Percentiles rank a stretch among this genome's conserved stretches.
These are phyloP conservation scores for Budorcas taxicolor DNA, from an alignment of 2,113 vertebrate species.

Conservation along the genomic window DNA sequence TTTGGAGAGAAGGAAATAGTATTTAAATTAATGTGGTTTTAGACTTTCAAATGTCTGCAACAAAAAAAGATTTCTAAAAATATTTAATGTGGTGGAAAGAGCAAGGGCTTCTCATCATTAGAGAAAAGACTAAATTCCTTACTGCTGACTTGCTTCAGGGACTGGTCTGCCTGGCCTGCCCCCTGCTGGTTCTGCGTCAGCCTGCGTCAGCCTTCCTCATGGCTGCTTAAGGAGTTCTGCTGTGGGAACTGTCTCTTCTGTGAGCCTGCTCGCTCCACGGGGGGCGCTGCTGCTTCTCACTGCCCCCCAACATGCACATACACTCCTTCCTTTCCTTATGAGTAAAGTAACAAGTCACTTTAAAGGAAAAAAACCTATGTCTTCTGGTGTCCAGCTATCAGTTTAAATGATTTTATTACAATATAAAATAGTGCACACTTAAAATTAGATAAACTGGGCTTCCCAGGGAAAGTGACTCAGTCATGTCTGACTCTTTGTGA, in stretches of 20 bases:
- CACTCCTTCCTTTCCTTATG: not conserved
- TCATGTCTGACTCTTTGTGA: not conserved
- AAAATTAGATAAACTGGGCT: not conserved
- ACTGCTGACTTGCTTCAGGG: not conserved
- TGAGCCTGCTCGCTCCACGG: not conserved
- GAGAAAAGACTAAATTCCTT: not conserved
- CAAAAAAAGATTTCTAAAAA: not conserved
- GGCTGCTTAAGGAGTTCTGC: not conserved
- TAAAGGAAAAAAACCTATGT: not conserved
- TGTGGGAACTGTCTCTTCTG: not conserved
- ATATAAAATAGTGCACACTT: not conserved
- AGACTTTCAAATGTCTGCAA: not conserved
- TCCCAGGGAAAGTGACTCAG: not conserved
- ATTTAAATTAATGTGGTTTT: not conserved
- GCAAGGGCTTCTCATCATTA: not conserved
- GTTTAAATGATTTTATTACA: not conserved
- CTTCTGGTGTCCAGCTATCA: not conserved
- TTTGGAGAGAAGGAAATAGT: not conserved
- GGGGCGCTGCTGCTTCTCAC: not conserved
- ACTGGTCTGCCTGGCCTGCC: not conserved
- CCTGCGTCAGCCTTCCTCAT: not conserved
- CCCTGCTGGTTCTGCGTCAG: not conserved
- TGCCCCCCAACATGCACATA: accelerated
- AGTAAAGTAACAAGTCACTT: not conserved
- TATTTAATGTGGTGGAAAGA: not conserved